Base-by-base conservation (phyloP, 2,113 vertebrate genomes). In the Nesoenas mayeri region DNA sequence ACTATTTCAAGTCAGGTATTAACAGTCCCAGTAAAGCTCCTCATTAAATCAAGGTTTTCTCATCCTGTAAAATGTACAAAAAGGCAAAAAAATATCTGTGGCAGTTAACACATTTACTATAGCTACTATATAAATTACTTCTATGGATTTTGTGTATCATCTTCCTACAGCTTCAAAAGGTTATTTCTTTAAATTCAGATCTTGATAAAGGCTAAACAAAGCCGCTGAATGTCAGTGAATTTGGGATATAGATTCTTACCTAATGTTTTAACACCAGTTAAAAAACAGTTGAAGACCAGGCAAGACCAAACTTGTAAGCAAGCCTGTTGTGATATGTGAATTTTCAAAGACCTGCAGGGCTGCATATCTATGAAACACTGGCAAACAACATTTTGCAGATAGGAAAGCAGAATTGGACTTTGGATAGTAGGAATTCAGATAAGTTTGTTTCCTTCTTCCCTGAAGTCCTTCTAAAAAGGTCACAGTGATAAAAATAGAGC, bases 381-480 rank as follows among this genome's bases (percentile, higher is more conserved):
- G 9, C 9, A 88, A 79, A 74, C 5, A 38, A 2, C 0, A 7
- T 24, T 58, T 70, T 94, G 44, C 17, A 32, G 26, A 65, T 18
- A 47, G 58, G 6, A 83, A 92, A 50, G 7, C 10, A 92, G 54
- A 90, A 85, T 3, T 78, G 36, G 54, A 73, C 47, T 77, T 92
- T 28, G n/a, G 15, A n/a, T 61, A 40, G 54, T 64, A 82, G 18
- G 51, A 96, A 88, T 50, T 44, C 14, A 81, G 11, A 40, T 34
- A 96, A 71, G 66, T 94, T 84, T 84, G 71, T 60, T 91, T 89
- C 79, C 28, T 72, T 94, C 86, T 79, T 64, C 72, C 77, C 79
- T 73, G 13, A 89, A 93, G 77, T 91, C 90, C 84, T 88, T 96
- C 95, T 91, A 75, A 70, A 97, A 97, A 97, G 88, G 89, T 94